Percentiles rank a stretch among this genome's conserved stretches.
phyloP scores from a whole-genome alignment of 2,888 invertebrate species.

The Syrista parreyssii region DNA sequence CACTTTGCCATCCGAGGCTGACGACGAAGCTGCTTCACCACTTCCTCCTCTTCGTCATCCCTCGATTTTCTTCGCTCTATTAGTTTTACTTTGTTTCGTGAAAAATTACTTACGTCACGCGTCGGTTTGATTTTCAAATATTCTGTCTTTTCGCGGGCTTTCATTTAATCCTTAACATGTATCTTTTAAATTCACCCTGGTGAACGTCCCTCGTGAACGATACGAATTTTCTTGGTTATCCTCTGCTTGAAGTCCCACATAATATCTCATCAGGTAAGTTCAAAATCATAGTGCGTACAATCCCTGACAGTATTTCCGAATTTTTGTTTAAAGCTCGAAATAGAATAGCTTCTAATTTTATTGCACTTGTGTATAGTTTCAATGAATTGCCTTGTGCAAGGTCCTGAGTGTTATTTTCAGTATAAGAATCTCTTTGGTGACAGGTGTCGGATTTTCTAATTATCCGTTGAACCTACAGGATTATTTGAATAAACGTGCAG shows the following conservation, averaged over 20 bases:
- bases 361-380: neutral
- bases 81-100: neutral
- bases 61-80: neutral
- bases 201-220: neutral
- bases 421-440: neutral
- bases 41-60: neutral
- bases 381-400: neutral
- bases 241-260: neutral
- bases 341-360: neutral
- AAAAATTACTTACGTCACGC: neutral
- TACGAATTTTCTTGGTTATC: neutral
- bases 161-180: neutral
- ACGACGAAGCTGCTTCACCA: constrained; percentile 44
- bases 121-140: no score
- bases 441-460: neutral
- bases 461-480: neutral
- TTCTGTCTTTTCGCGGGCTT: no score
- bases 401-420: neutral
- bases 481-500: neutral
- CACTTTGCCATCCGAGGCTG: constrained; percentile 56
- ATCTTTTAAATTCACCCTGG: neutral
- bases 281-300: neutral
- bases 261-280: neutral
- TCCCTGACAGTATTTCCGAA: neutral
- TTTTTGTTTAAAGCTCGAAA: neutral